phyloP scores from a whole-genome alignment of 2,113 vertebrate genomes.

The Mus pahari region DNA sequence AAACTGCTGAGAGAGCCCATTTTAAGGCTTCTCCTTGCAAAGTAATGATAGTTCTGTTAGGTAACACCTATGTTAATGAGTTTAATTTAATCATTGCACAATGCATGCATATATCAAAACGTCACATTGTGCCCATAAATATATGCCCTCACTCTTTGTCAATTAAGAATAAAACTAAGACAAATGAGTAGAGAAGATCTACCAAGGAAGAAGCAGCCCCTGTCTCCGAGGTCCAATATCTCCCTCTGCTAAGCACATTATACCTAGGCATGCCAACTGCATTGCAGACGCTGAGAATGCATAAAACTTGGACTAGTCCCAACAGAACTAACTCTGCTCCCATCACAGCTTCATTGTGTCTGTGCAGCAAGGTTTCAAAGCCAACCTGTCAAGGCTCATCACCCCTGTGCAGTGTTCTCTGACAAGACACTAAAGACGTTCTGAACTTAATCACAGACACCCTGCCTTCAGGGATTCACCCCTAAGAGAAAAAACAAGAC shows the following conservation, averaged over 20 bases:
- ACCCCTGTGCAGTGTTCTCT: neutral
- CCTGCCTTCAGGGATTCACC: neutral
- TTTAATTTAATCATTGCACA: neutral
- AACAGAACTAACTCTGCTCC: neutral
- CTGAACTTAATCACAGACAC: neutral
- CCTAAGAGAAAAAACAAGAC: conserved; percentile 43
- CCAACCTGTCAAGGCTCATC: conserved; percentile 32
- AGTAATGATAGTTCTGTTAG: neutral
- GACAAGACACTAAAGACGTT: conserved; percentile 30
- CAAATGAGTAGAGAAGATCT: neutral
- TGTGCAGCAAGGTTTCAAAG: conserved; percentile 7
- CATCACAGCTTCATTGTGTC: neutral
- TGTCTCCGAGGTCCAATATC: neutral
- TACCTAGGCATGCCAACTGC: neutral
- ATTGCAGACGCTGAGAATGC: neutral
- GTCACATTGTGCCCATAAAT: neutral
- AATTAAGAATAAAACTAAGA: neutral
- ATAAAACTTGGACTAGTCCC: neutral
- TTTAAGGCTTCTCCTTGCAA: neutral
- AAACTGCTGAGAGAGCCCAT: neutral
- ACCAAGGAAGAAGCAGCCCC: neutral
- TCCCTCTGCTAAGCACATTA: neutral
- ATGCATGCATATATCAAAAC: neutral
- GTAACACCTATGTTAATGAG: neutral
- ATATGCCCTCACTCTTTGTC: neutral